Evolutionary conservation across 2,113 vertebrate genomes (phyloP).

Genomic region (Pagrus major): DNA sequence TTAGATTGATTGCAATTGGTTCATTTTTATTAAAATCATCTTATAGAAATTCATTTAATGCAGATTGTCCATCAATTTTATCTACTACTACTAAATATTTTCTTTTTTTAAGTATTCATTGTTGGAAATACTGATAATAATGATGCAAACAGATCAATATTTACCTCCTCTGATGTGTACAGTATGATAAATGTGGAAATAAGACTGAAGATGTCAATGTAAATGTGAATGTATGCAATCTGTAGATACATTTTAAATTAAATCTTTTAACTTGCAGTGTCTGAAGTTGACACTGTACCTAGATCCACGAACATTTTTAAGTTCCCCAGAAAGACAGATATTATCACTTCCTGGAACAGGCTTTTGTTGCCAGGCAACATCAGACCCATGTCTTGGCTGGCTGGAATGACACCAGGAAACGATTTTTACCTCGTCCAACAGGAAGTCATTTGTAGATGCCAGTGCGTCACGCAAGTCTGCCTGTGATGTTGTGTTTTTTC

Average conservation of each 20-base stretch:
- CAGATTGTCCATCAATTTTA: too few species aligned
- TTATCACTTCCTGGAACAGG: constrained; percentile 13
- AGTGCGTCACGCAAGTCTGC: not conserved
- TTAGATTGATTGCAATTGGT: not conserved
- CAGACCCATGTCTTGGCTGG: not conserved
- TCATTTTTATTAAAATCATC: not conserved
- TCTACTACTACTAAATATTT: too few species aligned
- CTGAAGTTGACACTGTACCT: not conserved
- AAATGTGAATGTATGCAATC: not conserved
- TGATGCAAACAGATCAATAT: not conserved
- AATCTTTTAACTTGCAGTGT: not conserved
- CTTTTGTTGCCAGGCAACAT: constrained; percentile 8
- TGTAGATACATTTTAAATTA: not conserved
- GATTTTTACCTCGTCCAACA: not conserved
- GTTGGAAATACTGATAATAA: not conserved
- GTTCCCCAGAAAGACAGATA: not conserved
- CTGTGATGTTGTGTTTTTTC: not conserved
- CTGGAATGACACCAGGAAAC: constrained; percentile 26
- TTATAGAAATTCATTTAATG: too few species aligned
- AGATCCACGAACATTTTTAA: not conserved
- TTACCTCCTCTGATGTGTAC: too few species aligned
- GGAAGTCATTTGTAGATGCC: constrained; percentile 14
- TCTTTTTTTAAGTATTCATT: not conserved
- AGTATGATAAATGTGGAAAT: not conserved
- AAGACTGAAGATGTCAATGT: not conserved